phyloP scores from a whole-genome alignment of 2,797 vertebrate species.

The Tragelaphus eurycerus region DNA sequence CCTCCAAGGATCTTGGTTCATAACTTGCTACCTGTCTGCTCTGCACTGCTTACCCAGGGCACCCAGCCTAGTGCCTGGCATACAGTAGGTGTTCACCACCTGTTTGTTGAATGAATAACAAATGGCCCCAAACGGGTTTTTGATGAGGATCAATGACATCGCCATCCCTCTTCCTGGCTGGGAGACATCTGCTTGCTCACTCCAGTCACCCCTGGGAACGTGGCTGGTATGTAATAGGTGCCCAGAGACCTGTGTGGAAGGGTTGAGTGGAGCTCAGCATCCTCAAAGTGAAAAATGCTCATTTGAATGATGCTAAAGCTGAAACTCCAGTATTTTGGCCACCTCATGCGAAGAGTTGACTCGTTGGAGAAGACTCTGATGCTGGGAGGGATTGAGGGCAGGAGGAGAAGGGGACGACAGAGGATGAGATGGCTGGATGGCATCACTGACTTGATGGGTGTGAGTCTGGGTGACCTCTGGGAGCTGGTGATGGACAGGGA shows the following conservation, averaged over 20 bases:
- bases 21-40: background rate
- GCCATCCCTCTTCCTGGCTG: background rate
- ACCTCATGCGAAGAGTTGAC: no score
- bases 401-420: no score
- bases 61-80: background rate
- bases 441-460: no score
- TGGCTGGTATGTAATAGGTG: background rate
- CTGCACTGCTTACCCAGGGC: background rate
- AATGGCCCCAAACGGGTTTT: background rate
- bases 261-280: background rate
- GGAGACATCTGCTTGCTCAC: background rate
- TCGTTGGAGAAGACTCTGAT: no score
- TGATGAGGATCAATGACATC: background rate
- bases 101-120: background rate
- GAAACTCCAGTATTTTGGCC: no score
- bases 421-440: no score
- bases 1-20: background rate
- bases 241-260: background rate
- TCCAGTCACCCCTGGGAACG: background rate
- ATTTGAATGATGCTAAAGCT: no score
- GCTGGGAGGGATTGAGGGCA: no score
- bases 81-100: background rate
- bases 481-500: no score
- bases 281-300: background rate
- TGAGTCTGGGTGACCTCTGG: no score